Base-by-base conservation (phyloP, 2,888 invertebrate genomes). In the Scaptomyza caliginosa region DNA sequence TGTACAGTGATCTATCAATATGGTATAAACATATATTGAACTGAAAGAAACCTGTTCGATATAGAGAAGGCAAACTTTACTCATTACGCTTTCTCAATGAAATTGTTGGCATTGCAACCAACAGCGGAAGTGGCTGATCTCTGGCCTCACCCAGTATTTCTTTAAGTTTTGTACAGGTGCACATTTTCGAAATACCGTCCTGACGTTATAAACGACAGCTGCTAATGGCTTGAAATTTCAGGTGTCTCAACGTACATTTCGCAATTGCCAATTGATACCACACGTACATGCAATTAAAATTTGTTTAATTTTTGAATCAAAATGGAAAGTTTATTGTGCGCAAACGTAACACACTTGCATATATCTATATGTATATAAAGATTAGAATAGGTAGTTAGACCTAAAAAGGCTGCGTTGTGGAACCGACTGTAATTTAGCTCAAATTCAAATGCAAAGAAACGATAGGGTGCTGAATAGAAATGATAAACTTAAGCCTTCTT, bases 401-500 rank as follows among this genome's bases (percentile, higher is more conserved):
- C 51, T 51, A 58, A 49, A 57, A 54, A 56, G 73, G 28, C 19
- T 65, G 66, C 49, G 46, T 63, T 67, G 51, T 46, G 17, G 36
- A 57, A 39, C 34, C 55, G 46, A 65, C 43, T 58, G 17, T 43
- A 56, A 49, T 45, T 52, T 50, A 11, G 19, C 13, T 42, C 32
- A 21, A 45, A 76, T 76, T 66, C 55, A 46, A 67, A 77, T 77
- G 74, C 62, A 13, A 7, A 32, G 6, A n/a, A 42, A 16, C 42
- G 28, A 46, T 38, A 10, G 42, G 26, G 16, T 28, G 40, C 11
- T 36, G 16, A 42, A 6, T 30, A 13, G 42, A 40, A 23, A 38
- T 51, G 28, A 2, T 32, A 28, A 4, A 7, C 2, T 43, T 68
- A 68, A 23, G 38, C 49, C 45, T 39, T 89, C 58, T 91, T 93